Base-by-base conservation (phyloP, 2,113 vertebrate species). In the Nannobrachium achirus region DNA sequence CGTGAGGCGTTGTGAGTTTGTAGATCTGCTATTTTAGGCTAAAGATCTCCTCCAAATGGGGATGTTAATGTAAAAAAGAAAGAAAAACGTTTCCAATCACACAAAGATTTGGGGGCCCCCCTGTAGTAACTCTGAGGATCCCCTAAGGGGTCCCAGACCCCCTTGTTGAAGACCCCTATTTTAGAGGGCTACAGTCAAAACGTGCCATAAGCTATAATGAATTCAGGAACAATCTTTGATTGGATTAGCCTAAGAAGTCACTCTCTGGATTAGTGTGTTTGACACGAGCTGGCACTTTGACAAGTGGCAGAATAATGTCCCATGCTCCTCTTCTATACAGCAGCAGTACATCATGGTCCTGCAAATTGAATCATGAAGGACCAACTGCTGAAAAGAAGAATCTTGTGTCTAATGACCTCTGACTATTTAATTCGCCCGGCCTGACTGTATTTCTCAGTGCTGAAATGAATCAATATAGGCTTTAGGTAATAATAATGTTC, bases 401-500 rank as follows among this genome's bases (percentile, higher is more conserved):
- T 62, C 18, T 44, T 61, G 8, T 63, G 63, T 50, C 16, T 16
- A 64, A 63, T 65, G n/a, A 51, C 62, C 52, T 71, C 67, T 64
- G 52, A 59, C 53, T 51, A 61, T 71, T 75, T 42, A 69, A 76
- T 33, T 33, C 3, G 25, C 25, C 25, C 6, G 6, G 25, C 25
- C 25, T 33, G n/a, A n/a, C n/a, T n/a, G 6, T 33, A 42, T 60
- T 63, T 13, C 63, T 74, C n/a, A 49, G 79, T 33, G 63, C 49
- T 69, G 69, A 41, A 56, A 72, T 25, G 69, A 74, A 76, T 72
- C 61, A 67, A 70, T 65, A 75, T 55, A 70, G 52, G 57, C 66
- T 71, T 53, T 10, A 19, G 38, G 33, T 50, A 8, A 39, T 20
- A 66, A 16, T 55, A n/a, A n/a, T n/a, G n/a, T n/a, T n/a, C n/a